Conservation (phyloP, 2,888 invertebrate species). For the Drosophila engyochracea region DNA sequence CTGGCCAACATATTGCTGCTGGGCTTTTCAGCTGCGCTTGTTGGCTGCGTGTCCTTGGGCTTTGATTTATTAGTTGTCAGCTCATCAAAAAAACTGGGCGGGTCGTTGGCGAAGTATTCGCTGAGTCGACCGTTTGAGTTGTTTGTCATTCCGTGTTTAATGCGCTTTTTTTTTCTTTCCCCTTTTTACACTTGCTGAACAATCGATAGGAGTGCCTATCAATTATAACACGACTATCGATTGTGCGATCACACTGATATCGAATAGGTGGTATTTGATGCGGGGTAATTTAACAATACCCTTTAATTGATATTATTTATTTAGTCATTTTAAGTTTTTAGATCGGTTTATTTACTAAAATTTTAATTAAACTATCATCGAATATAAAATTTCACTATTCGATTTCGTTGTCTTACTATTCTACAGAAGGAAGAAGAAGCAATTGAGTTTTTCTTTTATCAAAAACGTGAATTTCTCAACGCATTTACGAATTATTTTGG, state of each 20-base stretch:
- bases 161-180: constrained; percentile 24
- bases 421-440: background rate
- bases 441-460: background rate
- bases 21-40: constrained; percentile 8
- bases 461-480: background rate
- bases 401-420: background rate
- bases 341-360: background rate
- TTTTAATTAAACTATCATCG: constrained; percentile 21
- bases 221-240: background rate
- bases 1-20: constrained; percentile 63
- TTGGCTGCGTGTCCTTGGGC: constrained; percentile 20
- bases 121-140: constrained; percentile 75
- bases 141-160: constrained; percentile 59
- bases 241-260: constrained; percentile 4
- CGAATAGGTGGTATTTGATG: background rate
- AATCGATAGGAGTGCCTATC: constrained; percentile 30
- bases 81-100: constrained; percentile 85
- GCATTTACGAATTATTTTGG: background rate
- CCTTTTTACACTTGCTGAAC: constrained; percentile 10
- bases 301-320: background rate
- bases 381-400: background rate
- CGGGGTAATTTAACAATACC: background rate
- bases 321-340: background rate
- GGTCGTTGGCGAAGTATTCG: constrained; percentile 85
- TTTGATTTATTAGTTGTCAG: constrained; percentile 60